Evolutionary conservation across 2,797 vertebrate genomes (phyloP), one percentile per base, ranked within the genome.

Genomic region (Naso thynnoides): DNA sequence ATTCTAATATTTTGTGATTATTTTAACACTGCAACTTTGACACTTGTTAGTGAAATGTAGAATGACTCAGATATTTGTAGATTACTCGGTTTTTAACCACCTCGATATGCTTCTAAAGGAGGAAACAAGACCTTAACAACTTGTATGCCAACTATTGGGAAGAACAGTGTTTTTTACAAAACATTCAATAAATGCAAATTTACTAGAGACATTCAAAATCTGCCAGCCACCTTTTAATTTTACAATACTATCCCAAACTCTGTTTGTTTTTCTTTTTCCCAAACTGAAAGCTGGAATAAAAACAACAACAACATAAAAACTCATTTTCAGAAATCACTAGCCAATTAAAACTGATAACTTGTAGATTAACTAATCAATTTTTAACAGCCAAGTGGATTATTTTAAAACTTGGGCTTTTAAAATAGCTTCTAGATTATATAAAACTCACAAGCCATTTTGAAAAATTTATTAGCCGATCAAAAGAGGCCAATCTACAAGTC

Each of bases 1-100:
- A 39, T 39, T 39, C 13, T n/a, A n/a, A n/a, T n/a, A n/a, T 29
- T 42, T 45, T 33, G 5, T 26, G n/a, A 61, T 64, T 68, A 63
- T 38, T 76, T 63, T 10, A 72, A 11, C 36, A 47, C 5, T 14
- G 31, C 45, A 14, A 21, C n/a, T n/a, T n/a, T n/a, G 2, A 57
- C 19, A n/a, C 31, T 10, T 39, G n/a, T n/a, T n/a, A n/a, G n/a
- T n/a, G 5, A 2, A 58, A 33, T 18, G 7, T 26, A 13, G 18
- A 27, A 42, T 4, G 18, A 33, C 50, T 45, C 29, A 18, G 27
- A 55, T 42, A 50, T 3, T 1, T 61, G 26, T 21, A 18, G 23
- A 19, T 67, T 59, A 59, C 5, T 15, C 27, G 21, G 4, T 54
- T 23, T 42, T n/a, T 14, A 54, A 11, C 41, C 21, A 42, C 4